Evolutionary conservation across 2,113 vertebrate genomes (phyloP).

Genomic region (Lamprologus sp.): DNA sequence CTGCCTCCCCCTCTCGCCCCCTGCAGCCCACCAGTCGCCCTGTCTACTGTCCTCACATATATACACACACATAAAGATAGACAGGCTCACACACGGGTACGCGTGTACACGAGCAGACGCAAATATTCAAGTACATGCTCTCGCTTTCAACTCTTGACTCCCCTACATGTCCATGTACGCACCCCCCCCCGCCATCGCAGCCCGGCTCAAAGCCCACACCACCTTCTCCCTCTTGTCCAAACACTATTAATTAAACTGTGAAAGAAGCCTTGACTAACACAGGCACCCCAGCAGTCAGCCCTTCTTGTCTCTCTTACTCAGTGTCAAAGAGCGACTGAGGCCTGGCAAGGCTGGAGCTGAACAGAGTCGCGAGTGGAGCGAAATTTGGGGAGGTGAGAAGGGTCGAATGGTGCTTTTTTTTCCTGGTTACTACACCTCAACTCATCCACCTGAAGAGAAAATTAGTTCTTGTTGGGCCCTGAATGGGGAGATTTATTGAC

Average conservation of each 20-base stretch:
- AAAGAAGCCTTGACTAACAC: conserved; percentile 73
- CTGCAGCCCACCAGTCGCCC: conserved; percentile 31
- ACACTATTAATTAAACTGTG: conserved; percentile 76
- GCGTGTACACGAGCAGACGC: conserved; percentile 30
- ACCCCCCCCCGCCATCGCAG: background rate
- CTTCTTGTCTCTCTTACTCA: conserved; percentile 70
- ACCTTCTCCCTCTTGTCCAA: conserved; percentile 62
- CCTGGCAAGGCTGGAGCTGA: conserved; percentile 13
- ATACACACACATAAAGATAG: conserved; percentile 37
- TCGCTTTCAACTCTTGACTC: conserved; percentile 2
- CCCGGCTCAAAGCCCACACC: conserved; percentile 24
- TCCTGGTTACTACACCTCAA: conserved; percentile 42
- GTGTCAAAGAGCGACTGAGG: conserved; percentile 50
- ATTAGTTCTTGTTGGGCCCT: conserved; percentile 46
- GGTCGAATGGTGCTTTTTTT: conserved; percentile 39
- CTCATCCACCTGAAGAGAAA: conserved; percentile 64
- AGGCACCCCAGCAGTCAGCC: conserved; percentile 58
- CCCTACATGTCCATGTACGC: conserved; percentile 11
- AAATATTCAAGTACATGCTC: conserved; percentile 41
- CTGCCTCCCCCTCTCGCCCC: background rate
- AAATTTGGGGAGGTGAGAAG: conserved; percentile 32
- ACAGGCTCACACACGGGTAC: conserved; percentile 41
- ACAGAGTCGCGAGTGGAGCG: conserved; percentile 10
- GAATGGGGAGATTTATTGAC: conserved; percentile 68
- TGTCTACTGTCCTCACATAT: conserved; percentile 57